Evolutionary conservation across 1,140 invertebrate species (phyloP).

Genomic region (Drosophila kanapiae): DNA sequence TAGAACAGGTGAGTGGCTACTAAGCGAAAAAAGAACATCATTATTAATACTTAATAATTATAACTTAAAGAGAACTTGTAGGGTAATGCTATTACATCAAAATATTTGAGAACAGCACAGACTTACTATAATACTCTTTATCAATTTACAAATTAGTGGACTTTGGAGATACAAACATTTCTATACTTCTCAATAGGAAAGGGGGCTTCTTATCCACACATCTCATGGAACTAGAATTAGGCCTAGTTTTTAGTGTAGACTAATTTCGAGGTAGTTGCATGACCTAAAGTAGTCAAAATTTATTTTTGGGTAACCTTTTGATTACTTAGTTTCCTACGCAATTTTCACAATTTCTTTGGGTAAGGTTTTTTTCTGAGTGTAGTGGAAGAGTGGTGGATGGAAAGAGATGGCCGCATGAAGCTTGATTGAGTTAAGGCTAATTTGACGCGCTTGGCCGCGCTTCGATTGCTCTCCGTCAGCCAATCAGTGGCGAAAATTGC

Average conservation of each 20-base stretch:
- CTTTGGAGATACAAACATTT: background rate
- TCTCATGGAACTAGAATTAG: background rate
- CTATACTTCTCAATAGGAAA: background rate
- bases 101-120: too few species aligned
- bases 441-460: conserved; percentile 39
- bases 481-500: conserved; percentile 13
- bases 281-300: too few species aligned
- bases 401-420: conserved; percentile 15
- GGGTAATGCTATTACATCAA: too few species aligned
- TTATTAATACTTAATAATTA: too few species aligned
- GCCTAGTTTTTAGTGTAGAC: too few species aligned
- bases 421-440: conserved; percentile 64
- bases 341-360: too few species aligned
- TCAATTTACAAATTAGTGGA: background rate
- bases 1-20: background rate
- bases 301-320: too few species aligned
- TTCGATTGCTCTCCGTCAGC: conserved; percentile 42
- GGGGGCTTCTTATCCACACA: background rate
- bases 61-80: too few species aligned
- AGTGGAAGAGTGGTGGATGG: background rate
- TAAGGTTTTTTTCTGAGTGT: too few species aligned
- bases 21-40: background rate
- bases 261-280: too few species aligned
- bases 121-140: too few species aligned
- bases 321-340: too few species aligned